Base-by-base conservation (phyloP, 1,140 invertebrate genomes). In the Drosophila chauvacae region DNA sequence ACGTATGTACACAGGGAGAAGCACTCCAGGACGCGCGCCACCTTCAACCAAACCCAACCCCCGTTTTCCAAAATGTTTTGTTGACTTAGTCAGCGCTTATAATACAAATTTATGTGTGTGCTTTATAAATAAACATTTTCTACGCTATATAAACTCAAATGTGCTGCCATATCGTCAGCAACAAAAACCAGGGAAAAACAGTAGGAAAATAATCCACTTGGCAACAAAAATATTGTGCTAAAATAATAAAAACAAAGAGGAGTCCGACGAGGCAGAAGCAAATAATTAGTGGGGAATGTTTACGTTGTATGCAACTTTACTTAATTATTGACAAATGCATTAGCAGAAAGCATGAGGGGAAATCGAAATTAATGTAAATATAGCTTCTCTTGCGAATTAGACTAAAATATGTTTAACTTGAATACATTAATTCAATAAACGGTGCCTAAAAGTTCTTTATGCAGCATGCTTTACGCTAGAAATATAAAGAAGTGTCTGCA, bases 101-200 rank as follows among this genome's bases (percentile, higher is more conserved):
- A 86, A 86, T 87, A 87, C 83, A 80, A 87, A 82, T 79, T 76
- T 86, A 82, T 86, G 70, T 87, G 78, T 81, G 58, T 87, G 79
- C 80, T 76, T 64, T 68, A 87, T 71, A 86, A 85, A 87, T 82
- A 87, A 81, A 87, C 80, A 87, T 81, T 85, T 86, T 85, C 64
- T 86, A 44, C 80, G 70, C 83, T 69, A 81, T 37, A 78, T 70
- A 85, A 78, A 86, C 80, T 58, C 71, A 83, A 88, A 86, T 88
- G 88, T 79, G 51, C 76, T 60, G 72, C 44, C 56, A 63, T 42
- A 68, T 64, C 44, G 77, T 61, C 51, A 47, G 33, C 5, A 73
- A 45, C 57, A 57, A 69, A 64, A 45, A 26, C 14, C 33, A 11
- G 37, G 30, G n/a, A 18, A 53, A 63, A 47, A 47, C 51, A 47